These are phyloP conservation scores for Tetragnatha versicolor DNA, from an alignment of 1,140 invertebrate species.

Conservation along the genomic window DNA sequence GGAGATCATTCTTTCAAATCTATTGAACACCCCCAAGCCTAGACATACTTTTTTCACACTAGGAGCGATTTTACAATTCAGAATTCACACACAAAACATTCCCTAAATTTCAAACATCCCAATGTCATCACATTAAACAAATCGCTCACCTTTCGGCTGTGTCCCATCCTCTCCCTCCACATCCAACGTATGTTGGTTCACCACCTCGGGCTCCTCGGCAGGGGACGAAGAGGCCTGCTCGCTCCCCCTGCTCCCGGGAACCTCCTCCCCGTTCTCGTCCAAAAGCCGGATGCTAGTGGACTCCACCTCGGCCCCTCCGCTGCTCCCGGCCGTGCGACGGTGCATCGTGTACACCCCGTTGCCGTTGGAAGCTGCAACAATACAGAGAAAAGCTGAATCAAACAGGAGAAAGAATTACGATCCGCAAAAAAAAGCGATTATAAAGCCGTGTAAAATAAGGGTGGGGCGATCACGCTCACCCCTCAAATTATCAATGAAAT, in stretches of 20 bases:
- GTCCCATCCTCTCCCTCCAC: constrained; percentile 18
- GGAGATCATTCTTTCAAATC: too few species aligned
- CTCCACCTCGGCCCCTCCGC: constrained; percentile 6
- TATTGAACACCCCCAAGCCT: too few species aligned
- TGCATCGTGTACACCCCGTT: constrained; percentile 47
- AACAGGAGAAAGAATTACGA: constrained; percentile 4
- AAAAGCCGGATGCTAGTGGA: constrained; percentile 10
- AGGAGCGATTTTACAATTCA: too few species aligned
- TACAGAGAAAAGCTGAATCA: neutral
- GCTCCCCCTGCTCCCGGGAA: neutral
- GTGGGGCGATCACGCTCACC: too few species aligned
- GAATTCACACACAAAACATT: too few species aligned
- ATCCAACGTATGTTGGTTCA: constrained; percentile 21
- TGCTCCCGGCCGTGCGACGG: neutral
- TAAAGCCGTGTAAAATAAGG: too few species aligned
- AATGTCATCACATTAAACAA: neutral
- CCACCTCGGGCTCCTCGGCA: constrained; percentile 28
- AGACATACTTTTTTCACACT: too few species aligned
- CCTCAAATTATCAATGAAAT: too few species aligned
- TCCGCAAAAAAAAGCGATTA: too few species aligned
- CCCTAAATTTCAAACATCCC: too few species aligned
- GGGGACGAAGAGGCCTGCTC: neutral
- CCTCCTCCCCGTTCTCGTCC: constrained; percentile 14
- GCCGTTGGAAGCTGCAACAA: neutral
- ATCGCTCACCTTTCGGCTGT: neutral